These are phyloP conservation scores for Takifugu rubripes DNA, from an alignment of 2,797 vertebrate species.

Conservation along the genomic window DNA sequence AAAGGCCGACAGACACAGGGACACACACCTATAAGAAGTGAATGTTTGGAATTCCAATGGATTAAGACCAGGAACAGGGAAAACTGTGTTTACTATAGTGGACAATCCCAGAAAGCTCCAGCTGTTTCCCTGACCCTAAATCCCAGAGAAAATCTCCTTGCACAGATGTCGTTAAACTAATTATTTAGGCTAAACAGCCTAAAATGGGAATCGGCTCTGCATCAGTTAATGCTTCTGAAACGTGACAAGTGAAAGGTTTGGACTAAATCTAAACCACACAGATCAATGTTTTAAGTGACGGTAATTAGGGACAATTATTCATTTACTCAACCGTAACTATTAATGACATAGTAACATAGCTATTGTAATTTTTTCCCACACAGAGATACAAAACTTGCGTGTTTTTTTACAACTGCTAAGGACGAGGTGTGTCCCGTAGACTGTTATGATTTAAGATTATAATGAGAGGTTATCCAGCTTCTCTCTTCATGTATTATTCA, in stretches of 20 bases:
- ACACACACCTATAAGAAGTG: slow-evolving; percentile 16
- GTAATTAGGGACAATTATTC: too few relatives aligned
- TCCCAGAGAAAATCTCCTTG: too few relatives aligned
- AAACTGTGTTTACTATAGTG: not conserved
- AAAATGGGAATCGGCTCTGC: not conserved
- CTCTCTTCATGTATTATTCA: slow-evolving; percentile 51
- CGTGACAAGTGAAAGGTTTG: not conserved
- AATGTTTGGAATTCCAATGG: slow-evolving; percentile 36
- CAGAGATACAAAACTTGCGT: too few relatives aligned
- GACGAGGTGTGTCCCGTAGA: not conserved
- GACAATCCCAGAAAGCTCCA: slow-evolving; percentile 24
- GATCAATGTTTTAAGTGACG: too few relatives aligned
- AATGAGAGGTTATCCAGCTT: slow-evolving; percentile 31
- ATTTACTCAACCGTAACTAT: too few relatives aligned
- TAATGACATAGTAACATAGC: too few relatives aligned
- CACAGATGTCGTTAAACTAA: too few relatives aligned
- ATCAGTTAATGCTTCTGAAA: not conserved
- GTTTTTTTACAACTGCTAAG: not conserved
- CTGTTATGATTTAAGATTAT: slow-evolving; percentile 8
- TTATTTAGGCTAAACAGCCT: not conserved
- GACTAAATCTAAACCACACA: not conserved
- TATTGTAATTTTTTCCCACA: too few relatives aligned
- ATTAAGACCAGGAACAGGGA: slow-evolving; percentile 16
- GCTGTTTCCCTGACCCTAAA: slow-evolving; percentile 15
- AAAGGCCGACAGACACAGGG: slow-evolving; percentile 18